These are phyloP conservation scores for Melanotaenia trifasciata DNA, from an alignment of 2,797 vertebrate genomes.

Conservation along the genomic window DNA sequence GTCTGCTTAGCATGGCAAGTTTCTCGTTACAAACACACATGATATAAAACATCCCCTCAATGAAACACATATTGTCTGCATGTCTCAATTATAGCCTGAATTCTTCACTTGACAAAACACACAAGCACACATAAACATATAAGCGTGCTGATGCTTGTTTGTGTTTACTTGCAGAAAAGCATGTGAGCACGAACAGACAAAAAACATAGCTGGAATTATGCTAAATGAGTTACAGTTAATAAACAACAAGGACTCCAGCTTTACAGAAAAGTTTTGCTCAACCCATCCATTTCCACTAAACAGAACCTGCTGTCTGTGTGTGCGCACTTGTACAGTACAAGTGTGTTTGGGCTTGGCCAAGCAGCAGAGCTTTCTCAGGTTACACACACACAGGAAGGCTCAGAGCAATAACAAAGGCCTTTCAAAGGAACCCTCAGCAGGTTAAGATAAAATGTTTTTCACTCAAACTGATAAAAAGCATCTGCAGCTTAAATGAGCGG, in stretches of 20 bases:
- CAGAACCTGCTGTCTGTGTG: slow-evolving; percentile 73
- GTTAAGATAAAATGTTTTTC: slow-evolving; percentile 84
- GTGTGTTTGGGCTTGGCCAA: slow-evolving; percentile 75
- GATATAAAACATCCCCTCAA: slow-evolving; percentile 76
- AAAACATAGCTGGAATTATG: slow-evolving; percentile 3
- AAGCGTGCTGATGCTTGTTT: slow-evolving; percentile 6
- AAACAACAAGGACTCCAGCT: slow-evolving; percentile 42
- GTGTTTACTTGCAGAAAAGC: slow-evolving; percentile 24
- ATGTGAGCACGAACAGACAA: slow-evolving; percentile 18
- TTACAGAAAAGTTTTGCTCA: slow-evolving; percentile 56
- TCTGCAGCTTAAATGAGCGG: slow-evolving; percentile 76
- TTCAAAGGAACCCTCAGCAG: slow-evolving; percentile 81
- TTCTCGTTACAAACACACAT: slow-evolving; percentile 72
- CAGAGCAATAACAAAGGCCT: slow-evolving; percentile 82
- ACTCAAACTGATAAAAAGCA: slow-evolving; percentile 82
- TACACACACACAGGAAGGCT: slow-evolving; percentile 84
- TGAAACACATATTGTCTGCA: slow-evolving; percentile 67
- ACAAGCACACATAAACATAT: slow-evolving; percentile 22
- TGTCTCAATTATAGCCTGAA: slow-evolving; percentile 72
- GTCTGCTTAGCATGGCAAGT: slow-evolving; percentile 49
- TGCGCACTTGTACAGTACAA: slow-evolving; percentile 36
- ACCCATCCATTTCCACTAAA: slow-evolving; percentile 74
- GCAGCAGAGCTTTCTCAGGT: slow-evolving; percentile 76
- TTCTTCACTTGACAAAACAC: slow-evolving; percentile 45
- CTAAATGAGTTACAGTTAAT: slow-evolving; percentile 24